A percentile compares a stretch with the other conserved stretches of the same genome.
phyloP scores from a whole-genome alignment of 2,797 vertebrate species.

The Cichlasoma orientale region DNA sequence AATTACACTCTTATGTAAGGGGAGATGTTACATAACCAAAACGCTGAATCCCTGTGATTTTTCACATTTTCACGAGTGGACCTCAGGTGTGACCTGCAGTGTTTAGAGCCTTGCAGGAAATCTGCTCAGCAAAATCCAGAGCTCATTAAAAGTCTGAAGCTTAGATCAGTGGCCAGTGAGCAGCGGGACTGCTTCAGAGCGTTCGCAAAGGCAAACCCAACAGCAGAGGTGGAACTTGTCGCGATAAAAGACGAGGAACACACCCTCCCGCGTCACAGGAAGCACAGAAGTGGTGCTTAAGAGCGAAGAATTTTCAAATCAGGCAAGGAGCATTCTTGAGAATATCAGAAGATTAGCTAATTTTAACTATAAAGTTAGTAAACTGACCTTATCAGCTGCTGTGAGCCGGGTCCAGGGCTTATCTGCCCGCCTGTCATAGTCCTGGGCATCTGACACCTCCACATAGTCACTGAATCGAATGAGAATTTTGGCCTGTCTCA shows the following conservation, averaged over 20 bases:
- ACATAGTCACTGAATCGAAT: constrained; percentile 98
- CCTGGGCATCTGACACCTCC: constrained; percentile 95
- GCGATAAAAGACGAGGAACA: constrained; percentile 36
- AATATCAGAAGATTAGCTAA: constrained; percentile 16
- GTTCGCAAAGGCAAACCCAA: constrained; percentile 39
- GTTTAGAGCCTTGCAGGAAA: constrained; percentile 25
- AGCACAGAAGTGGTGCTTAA: background rate
- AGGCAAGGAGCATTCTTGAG: background rate
- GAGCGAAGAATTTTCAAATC: constrained; percentile 8
- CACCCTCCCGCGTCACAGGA: constrained; percentile 14
- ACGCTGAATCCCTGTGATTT: constrained; percentile 50
- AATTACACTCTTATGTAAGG: constrained; percentile 64
- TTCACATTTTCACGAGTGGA: constrained; percentile 36
- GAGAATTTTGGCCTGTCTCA: constrained; percentile 95
- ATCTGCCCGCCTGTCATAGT: constrained; percentile 95
- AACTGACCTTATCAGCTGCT: constrained; percentile 93
- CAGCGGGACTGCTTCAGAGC: constrained; percentile 44
- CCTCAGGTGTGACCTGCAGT: constrained; percentile 59
- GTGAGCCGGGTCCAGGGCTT: constrained; percentile 98
- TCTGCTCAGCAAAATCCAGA: constrained; percentile 15
- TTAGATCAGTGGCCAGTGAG: constrained; percentile 22
- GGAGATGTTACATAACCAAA: constrained; percentile 61
- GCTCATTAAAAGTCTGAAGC: constrained; percentile 62
- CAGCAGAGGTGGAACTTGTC: constrained; percentile 46
- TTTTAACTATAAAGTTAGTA: constrained; percentile 20